These are phyloP conservation scores for Aurelia sp. DNA, from an alignment of 30 jellyfish, hydroid and myxozoan genomes.

Conservation along the genomic window DNA sequence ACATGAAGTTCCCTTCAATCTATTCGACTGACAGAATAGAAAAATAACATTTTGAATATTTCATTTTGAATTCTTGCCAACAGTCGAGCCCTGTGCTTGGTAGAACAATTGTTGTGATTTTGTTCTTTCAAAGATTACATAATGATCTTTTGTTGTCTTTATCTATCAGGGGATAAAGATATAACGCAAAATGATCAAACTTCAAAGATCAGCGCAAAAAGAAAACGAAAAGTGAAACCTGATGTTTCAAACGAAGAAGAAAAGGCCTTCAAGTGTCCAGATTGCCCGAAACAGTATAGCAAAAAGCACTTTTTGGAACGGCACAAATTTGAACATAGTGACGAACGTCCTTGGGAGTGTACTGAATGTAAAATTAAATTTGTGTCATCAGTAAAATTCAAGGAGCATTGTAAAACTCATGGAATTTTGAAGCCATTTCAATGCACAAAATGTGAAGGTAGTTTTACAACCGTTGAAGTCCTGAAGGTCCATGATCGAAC, in stretches of 20 bases:
- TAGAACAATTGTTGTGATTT: too few relatives aligned
- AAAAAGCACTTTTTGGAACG: constrained; percentile 28
- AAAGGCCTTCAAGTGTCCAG: constrained; percentile 29
- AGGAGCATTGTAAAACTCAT: constrained; percentile 74
- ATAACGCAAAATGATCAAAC: too few relatives aligned
- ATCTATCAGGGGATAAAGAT: too few relatives aligned
- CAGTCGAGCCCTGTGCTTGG: too few relatives aligned
- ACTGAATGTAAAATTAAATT: constrained; percentile 26
- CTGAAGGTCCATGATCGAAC: constrained; percentile 73
- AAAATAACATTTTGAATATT: too few relatives aligned
- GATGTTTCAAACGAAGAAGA: background rate
- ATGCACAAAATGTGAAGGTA: constrained; percentile 45
- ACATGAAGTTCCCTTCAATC: too few relatives aligned
- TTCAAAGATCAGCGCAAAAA: too few relatives aligned
- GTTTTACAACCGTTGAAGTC: constrained; percentile 45
- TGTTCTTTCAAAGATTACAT: too few relatives aligned
- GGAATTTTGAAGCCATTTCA: constrained; percentile 73
- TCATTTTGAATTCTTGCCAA: too few relatives aligned
- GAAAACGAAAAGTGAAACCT: background rate
- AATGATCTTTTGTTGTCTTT: too few relatives aligned
- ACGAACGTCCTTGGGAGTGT: constrained; percentile 54
- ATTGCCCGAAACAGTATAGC: constrained; percentile 11
- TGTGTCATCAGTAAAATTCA: constrained; percentile 38
- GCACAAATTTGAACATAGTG: constrained; percentile 17
- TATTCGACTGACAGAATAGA: too few relatives aligned